A percentile compares a stretch with the other conserved stretches of the same genome.
These are phyloP conservation scores for Onychomys leucogaster DNA, from an alignment of 2,797 vertebrate species.

Conservation along the genomic window DNA sequence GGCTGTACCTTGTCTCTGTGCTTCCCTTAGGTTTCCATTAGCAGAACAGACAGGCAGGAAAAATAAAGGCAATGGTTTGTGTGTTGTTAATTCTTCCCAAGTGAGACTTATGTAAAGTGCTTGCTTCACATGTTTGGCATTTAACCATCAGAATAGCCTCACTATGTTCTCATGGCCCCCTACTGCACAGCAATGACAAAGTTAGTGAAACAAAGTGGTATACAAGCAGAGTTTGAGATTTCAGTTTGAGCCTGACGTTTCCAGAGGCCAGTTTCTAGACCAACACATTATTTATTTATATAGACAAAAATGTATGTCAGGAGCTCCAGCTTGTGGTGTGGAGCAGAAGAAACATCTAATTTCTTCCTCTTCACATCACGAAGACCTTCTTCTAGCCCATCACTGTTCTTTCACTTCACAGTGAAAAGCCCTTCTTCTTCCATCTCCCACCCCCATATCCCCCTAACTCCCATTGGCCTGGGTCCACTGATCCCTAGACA, in stretches of 20 bases:
- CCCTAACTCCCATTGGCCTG: neutral
- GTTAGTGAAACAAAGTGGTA: neutral
- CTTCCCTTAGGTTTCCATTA: slow-evolving; percentile 7
- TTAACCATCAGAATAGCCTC: neutral
- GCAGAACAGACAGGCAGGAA: neutral
- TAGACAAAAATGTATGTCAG: neutral
- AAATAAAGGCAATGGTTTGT: neutral
- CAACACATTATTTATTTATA: neutral
- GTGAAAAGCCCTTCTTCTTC: neutral
- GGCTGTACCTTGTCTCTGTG: neutral
- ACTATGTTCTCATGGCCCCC: neutral
- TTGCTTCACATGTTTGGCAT: neutral
- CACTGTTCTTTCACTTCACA: neutral
- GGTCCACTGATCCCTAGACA: neutral
- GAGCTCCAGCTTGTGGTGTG: neutral
- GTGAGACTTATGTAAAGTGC: neutral
- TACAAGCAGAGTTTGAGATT: neutral
- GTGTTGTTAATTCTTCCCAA: neutral
- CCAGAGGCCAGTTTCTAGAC: neutral
- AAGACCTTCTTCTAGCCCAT: neutral
- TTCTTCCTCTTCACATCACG: neutral
- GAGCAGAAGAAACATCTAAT: neutral
- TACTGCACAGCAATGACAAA: neutral
- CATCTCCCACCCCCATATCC: neutral
- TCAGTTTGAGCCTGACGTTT: neutral